phyloP scores from a whole-genome alignment of 2,113 vertebrate species.

The Bubo bubo region DNA sequence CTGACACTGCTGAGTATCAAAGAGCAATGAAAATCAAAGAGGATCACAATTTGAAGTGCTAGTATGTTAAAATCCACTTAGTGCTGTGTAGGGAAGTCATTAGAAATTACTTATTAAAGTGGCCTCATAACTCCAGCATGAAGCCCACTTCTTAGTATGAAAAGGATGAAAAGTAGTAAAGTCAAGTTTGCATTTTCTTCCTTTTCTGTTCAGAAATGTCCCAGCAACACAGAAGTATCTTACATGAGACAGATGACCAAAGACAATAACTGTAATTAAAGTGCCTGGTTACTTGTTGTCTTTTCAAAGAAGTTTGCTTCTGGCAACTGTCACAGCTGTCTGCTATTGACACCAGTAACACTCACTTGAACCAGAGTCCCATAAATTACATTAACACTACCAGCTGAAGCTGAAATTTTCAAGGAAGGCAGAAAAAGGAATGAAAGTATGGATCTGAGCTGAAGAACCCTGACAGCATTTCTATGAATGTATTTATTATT shows the following conservation, averaged over 20 bases:
- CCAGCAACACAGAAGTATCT: neutral
- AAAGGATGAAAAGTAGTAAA: neutral
- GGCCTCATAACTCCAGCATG: neutral
- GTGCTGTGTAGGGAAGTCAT: neutral
- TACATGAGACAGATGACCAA: neutral
- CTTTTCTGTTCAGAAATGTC: neutral
- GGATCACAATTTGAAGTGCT: neutral
- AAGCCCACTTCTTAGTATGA: neutral
- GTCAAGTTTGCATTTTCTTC: neutral
- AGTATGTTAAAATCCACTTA: neutral
- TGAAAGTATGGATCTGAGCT: neutral
- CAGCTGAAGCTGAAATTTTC: neutral
- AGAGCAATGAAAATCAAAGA: neutral
- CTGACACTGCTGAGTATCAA: neutral
- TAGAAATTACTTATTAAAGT: neutral
- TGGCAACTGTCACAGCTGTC: neutral
- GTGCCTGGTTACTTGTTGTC: neutral
- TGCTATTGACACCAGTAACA: accelerated
- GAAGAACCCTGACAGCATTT: neutral
- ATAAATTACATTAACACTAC: neutral
- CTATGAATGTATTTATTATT: neutral
- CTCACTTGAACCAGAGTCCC: neutral
- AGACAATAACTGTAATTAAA: neutral
- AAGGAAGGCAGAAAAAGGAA: neutral
- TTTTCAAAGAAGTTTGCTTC: neutral